Evolutionary conservation across 30 jellyfish, hydroid and myxozoan genomes (phyloP).

Genomic region (Turritopsis dohrnii): DNA sequence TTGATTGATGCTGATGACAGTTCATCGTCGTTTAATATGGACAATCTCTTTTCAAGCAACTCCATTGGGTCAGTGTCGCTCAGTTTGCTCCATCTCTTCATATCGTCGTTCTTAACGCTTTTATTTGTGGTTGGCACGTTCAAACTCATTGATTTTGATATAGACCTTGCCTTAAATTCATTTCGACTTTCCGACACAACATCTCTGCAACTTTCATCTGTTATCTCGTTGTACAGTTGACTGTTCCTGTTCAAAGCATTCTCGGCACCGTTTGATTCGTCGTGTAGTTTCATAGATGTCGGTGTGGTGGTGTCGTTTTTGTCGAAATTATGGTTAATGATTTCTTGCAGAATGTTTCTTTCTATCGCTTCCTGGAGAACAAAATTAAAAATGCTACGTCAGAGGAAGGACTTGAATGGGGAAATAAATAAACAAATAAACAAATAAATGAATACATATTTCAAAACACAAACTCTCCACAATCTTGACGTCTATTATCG

Average conservation of each 20-base stretch:
- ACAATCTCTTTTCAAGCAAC: slow-evolving; percentile 58
- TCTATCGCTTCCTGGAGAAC: background rate
- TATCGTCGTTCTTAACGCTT: background rate
- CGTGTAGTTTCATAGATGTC: background rate
- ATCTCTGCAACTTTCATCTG: background rate
- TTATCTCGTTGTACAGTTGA: background rate
- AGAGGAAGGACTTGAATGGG: background rate
- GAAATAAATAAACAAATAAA: background rate
- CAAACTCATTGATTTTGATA: slow-evolving; percentile 6
- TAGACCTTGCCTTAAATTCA: background rate
- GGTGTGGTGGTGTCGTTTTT: background rate
- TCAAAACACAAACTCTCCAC: no score
- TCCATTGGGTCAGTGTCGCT: slow-evolving; percentile 47
- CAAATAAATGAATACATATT: no score
- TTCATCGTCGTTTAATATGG: slow-evolving; percentile 75
- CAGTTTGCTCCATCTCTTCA: background rate
- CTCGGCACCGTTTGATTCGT: background rate
- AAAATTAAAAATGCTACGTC: background rate
- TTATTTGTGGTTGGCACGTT: background rate
- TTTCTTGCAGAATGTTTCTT: slow-evolving; percentile 9
- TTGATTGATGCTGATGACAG: slow-evolving; percentile 53
- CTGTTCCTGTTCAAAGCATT: background rate
- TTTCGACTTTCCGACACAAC: background rate
- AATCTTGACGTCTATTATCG: no score
- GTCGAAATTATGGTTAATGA: slow-evolving; percentile 19